These are phyloP conservation scores for Enteromius trimaculatus DNA, from an alignment of 2,797 vertebrate species.

Conservation along the genomic window DNA sequence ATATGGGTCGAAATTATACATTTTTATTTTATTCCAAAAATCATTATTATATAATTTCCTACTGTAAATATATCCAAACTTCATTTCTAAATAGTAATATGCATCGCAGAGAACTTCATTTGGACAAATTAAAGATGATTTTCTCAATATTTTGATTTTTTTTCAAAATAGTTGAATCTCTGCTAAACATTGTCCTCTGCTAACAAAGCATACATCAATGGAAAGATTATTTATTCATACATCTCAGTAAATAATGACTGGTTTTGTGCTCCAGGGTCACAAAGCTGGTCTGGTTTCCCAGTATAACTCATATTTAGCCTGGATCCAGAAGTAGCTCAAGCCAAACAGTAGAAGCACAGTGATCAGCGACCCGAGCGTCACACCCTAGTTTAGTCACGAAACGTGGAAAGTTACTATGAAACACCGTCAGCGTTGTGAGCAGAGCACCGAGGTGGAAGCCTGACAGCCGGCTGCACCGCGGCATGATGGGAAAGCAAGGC, in stretches of 20 bases:
- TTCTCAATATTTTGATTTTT: too few relatives aligned
- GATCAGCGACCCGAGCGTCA: background rate
- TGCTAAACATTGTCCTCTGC: background rate
- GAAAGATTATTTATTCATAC: background rate
- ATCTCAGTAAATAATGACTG: background rate
- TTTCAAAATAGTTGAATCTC: too few relatives aligned
- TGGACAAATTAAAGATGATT: background rate
- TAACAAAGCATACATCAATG: too few relatives aligned
- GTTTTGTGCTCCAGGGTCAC: background rate
- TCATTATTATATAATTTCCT: background rate
- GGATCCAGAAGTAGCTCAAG: conserved; percentile 7
- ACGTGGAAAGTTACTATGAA: background rate
- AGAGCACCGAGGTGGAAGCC: conserved; percentile 17
- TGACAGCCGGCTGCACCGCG: background rate
- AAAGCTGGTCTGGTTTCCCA: background rate
- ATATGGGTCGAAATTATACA: fast-evolving
- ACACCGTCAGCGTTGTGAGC: background rate
- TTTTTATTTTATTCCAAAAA: background rate
- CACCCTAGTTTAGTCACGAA: background rate
- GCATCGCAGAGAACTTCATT: background rate
- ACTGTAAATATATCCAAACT: background rate
- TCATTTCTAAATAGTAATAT: background rate
- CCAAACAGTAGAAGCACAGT: conserved; percentile 1
- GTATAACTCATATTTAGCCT: background rate
- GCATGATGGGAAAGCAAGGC: conserved; percentile 42